A percentile compares a stretch with the other conserved stretches of the same genome.
These are phyloP conservation scores for Chiloscyllium punctatum DNA, from an alignment of 2,797 vertebrate genomes.

Conservation along the genomic window DNA sequence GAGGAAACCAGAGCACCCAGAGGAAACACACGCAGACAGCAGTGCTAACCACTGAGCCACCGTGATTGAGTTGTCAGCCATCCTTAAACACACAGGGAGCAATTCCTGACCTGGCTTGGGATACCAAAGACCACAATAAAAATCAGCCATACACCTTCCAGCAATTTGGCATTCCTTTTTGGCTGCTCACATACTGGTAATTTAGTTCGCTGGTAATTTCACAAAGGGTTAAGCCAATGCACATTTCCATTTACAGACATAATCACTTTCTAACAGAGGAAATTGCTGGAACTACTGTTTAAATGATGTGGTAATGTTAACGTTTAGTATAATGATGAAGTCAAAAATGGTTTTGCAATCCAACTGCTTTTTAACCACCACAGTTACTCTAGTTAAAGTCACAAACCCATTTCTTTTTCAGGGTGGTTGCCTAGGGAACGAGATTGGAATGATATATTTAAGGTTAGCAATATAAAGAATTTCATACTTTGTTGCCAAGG, in stretches of 20 bases:
- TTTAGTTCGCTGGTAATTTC: background rate
- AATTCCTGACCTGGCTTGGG: no score
- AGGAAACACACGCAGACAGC: no score
- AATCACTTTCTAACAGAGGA: constrained; percentile 10
- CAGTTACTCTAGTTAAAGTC: background rate
- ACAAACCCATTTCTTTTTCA: background rate
- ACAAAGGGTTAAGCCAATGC: background rate
- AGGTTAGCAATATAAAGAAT: background rate
- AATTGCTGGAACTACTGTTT: constrained; percentile 23
- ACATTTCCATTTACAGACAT: background rate
- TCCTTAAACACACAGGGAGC: no score
- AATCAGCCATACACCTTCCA: background rate
- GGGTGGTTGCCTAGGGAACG: constrained; percentile 1
- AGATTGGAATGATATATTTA: constrained; percentile 13
- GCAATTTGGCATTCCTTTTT: background rate
- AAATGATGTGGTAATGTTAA: constrained; percentile 23
- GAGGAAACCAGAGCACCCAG: no score
- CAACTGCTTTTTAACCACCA: constrained; percentile 29
- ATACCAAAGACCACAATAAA: no score
- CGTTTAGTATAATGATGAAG: background rate
- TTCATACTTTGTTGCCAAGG: background rate
- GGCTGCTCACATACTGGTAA: background rate
- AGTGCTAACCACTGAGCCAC: no score
- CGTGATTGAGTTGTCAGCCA: no score
- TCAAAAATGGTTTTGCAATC: constrained; percentile 22